Evolutionary conservation across 2,888 invertebrate species (phyloP), one percentile per base, ranked within the genome.

Genomic region (Gerris lacustris): DNA sequence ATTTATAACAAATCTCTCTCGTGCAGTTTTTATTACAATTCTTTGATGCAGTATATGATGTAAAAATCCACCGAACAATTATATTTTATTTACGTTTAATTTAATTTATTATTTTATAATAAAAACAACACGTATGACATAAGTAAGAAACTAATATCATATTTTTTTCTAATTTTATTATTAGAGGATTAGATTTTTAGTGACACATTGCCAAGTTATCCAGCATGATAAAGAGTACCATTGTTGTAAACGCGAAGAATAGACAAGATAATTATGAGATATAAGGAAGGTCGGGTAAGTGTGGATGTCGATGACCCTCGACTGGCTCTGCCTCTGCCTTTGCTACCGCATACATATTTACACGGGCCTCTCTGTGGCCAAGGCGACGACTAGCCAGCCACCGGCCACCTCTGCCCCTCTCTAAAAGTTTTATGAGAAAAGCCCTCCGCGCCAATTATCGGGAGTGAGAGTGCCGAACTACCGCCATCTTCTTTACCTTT

Each of bases 371-470:
- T 64, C 6, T 64, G 31, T 31, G 43, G 44, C 44, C 43, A n/a
- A n/a, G 44, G 67, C 44, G 67, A 11, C 44, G 44, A 67, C 43
- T n/a, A 67, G 67, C 67, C 67, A 44, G 67, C 67, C 15, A 11
- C 55, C 11, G 15, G 15, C 9, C 55, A 9, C 55, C 55, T 55
- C 55, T 55, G 31, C 31, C 31, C 64, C 31, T 44, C 43, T 66
- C 44, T 67, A 31, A 4, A 67, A 67, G 43, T 44, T 67, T 44
- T 31, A 31, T n/a, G n/a, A 43, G 43, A 44, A 15, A 44, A 67
- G 44, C 67, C 67, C 44, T 31, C 44, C 44, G 15, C 44, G 67
- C 67, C 67, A 67, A 67, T 67, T 67, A 67, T 67, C 43, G 55
- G 55, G 55, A 55, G 55, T 55, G 55, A 55, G 55, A 55, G 55